Evolutionary conservation across 2,113 vertebrate species (phyloP).

Genomic region (Corapipo altera): DNA sequence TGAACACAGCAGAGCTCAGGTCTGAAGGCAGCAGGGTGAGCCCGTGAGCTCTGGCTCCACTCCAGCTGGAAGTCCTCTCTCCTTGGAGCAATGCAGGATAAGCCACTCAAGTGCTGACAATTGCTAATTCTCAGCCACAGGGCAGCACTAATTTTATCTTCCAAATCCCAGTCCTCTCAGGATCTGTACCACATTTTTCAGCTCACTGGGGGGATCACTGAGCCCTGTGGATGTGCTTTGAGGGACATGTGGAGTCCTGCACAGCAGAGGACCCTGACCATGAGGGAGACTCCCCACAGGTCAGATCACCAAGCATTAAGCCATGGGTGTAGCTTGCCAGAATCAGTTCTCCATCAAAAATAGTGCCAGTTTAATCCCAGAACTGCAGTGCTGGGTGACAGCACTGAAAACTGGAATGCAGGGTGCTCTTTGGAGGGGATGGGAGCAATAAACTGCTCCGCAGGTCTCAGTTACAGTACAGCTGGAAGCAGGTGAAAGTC

Average conservation of each 20-base stretch:
- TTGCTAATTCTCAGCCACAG: background rate
- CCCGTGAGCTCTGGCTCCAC: background rate
- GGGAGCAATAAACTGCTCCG: background rate
- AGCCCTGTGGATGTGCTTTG: background rate
- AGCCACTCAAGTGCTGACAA: background rate
- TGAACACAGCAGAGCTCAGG: background rate
- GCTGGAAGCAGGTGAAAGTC: background rate
- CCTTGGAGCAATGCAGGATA: background rate
- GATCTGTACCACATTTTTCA: background rate
- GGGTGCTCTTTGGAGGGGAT: background rate
- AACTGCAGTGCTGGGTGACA: background rate
- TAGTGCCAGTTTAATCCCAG: background rate
- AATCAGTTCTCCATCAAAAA: background rate
- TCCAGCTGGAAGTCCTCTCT: background rate
- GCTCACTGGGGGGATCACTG: background rate
- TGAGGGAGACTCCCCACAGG: background rate
- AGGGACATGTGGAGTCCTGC: rapidly evolving
- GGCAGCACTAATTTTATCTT: background rate
- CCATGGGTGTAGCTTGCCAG: background rate
- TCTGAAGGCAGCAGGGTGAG: background rate
- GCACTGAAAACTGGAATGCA: rapidly evolving
- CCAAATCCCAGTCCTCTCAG: background rate
- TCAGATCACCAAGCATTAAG: background rate
- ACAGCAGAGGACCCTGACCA: rapidly evolving
- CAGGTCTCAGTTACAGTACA: rapidly evolving